Evolutionary conservation across 2,888 invertebrate species (phyloP), one percentile per base, ranked within the genome.

Genomic region (Phytoseiulus persimilis): DNA sequence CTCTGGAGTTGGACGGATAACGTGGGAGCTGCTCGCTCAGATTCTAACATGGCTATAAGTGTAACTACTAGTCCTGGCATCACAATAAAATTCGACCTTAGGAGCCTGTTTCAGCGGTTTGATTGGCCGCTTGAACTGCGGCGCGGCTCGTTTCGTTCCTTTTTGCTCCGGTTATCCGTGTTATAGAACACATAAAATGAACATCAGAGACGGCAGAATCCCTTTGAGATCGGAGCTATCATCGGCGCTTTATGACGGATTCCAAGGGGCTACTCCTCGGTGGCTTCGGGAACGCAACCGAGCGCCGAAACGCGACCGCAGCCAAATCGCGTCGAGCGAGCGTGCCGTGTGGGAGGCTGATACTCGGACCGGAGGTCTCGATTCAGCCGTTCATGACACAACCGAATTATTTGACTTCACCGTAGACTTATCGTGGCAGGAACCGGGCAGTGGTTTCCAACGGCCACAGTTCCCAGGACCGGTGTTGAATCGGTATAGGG

Each of bases 1-100:
- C 65, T 65, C 18, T 65, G 9, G 65, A 65, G 65, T 65, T 65
- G 65, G 65, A 65, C 18, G 65, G 65, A 65, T 65, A 65, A 65
- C 65, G 65, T 65, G 65, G 65, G 65, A 46, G n/a, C n/a, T n/a
- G 46, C 46, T 46, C 46, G 6, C 9, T 46, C 46, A 46, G 14
- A 65, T 65, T 65, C 65, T 65, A 65, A 65, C 65, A 65, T 65
- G 65, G 65, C 65, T 65, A 65, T 65, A 65, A 65, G 65, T 65
- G 65, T 65, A 65, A 65, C 65, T 65, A 65, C 65, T 65, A 65
- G 23, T 65, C 5, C 65, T 65, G 65, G 65, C 65, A 65, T 65
- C 65, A 65, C 65, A 65, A 65, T 65, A 65, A 65, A 65, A 65
- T 65, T 65, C 65, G 65, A 65, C 65, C 65, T 65, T 65, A 65